Evolutionary conservation across 1,140 invertebrate species (phyloP).

Genomic region (Pogonognathellus flavescens): DNA sequence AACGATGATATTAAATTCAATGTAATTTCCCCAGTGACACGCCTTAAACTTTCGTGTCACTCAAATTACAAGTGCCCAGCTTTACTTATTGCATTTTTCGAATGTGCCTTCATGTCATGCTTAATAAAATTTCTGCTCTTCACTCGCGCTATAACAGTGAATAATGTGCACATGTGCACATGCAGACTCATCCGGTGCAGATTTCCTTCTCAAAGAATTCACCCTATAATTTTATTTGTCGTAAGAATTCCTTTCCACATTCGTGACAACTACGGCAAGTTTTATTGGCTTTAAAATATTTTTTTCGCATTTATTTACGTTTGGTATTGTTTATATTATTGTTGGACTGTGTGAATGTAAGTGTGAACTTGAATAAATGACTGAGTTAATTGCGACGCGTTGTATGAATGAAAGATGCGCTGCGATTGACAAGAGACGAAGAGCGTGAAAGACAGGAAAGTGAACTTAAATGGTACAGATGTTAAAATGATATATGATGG

Average conservation of each 20-base stretch:
- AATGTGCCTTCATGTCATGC: constrained; percentile 32
- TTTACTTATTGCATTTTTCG: constrained; percentile 34
- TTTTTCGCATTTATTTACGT: no score
- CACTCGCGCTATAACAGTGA: background rate
- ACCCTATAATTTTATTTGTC: no score
- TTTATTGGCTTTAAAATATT: no score
- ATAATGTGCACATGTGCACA: background rate
- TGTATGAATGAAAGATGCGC: background rate
- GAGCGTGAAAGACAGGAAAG: constrained; percentile 16
- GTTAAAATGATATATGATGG: constrained; percentile 35
- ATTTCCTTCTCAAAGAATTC: no score
- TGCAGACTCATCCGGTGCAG: no score
- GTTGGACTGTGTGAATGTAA: background rate
- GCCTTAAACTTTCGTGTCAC: constrained; percentile 24
- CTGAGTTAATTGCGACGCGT: background rate
- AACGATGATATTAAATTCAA: constrained; percentile 29
- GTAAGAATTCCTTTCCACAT: no score
- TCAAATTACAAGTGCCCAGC: constrained; percentile 14
- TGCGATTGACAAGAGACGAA: background rate
- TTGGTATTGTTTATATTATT: background rate
- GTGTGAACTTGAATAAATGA: background rate
- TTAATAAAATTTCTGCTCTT: constrained; percentile 35
- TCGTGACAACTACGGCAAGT: no score
- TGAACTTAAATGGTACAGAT: background rate
- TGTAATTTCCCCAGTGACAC: constrained; percentile 47